These are phyloP conservation scores for Tipula unca DNA, from an alignment of 2,888 invertebrate species.

Conservation along the genomic window DNA sequence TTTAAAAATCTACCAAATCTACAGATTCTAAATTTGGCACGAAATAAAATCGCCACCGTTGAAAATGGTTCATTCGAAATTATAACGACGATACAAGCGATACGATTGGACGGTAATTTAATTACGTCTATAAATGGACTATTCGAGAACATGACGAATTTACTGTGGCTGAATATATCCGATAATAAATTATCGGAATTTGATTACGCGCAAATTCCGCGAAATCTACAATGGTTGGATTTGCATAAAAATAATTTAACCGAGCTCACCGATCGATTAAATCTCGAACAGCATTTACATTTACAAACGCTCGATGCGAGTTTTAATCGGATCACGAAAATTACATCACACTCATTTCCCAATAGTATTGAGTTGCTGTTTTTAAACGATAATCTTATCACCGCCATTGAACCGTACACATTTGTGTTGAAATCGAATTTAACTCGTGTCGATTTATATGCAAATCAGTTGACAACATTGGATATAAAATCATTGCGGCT, in stretches of 20 bases:
- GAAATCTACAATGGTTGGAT: constrained; percentile 79
- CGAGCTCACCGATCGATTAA: constrained; percentile 68
- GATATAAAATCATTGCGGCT: constrained; percentile 81
- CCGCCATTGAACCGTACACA: constrained; percentile 76
- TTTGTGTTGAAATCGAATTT: constrained; percentile 83
- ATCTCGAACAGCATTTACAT: constrained; percentile 58
- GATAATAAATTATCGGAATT: constrained; percentile 84
- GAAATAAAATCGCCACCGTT: constrained; percentile 70
- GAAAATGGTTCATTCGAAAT: constrained; percentile 75
- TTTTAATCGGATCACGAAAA: constrained; percentile 75
- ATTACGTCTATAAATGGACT: constrained; percentile 73
- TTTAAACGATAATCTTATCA: constrained; percentile 81
- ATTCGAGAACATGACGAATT: constrained; percentile 71
- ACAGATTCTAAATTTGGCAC: constrained; percentile 79
- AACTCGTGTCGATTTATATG: constrained; percentile 84
- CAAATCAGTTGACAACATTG: constrained; percentile 83
- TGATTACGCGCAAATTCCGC: constrained; percentile 77
- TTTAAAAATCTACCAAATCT: constrained; percentile 71
- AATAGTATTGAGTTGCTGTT: constrained; percentile 78
- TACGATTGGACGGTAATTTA: constrained; percentile 78
- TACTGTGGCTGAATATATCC: constrained; percentile 84
- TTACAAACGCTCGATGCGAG: constrained; percentile 84
- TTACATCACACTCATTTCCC: constrained; percentile 68
- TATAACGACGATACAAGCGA: constrained; percentile 72
- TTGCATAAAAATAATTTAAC: constrained; percentile 77